These are phyloP conservation scores for Anarhynchus alexandrinus DNA, from an alignment of 2,113 vertebrate species.

Conservation along the genomic window DNA sequence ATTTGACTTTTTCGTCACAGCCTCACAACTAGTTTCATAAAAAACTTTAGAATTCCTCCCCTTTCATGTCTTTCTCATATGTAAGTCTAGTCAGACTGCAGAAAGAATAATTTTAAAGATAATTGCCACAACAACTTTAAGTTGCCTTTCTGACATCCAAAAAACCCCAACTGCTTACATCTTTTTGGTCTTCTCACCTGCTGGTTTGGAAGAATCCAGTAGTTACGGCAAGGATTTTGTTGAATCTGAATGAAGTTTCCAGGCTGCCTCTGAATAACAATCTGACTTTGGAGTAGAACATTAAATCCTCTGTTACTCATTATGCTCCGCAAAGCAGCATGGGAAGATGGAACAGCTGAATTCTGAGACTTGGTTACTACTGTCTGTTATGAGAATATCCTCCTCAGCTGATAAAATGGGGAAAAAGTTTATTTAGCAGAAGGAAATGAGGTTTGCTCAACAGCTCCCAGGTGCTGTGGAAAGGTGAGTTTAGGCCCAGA, in stretches of 20 bases:
- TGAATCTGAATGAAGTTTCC: not conserved
- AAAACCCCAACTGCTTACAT: not conserved
- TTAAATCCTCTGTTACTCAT: not conserved
- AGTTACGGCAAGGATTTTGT: not conserved
- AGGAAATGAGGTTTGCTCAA: not conserved
- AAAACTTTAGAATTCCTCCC: not conserved
- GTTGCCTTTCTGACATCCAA: not conserved
- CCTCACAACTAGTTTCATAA: not conserved
- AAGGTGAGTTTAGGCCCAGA: not conserved
- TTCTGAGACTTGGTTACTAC: not conserved
- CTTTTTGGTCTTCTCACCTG: not conserved
- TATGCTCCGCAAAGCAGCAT: accelerated
- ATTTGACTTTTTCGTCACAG: not conserved
- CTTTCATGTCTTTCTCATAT: not conserved
- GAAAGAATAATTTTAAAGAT: not conserved
- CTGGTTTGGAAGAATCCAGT: not conserved
- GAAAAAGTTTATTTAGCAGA: not conserved
- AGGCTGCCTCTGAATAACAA: not conserved
- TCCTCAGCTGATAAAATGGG: not conserved
- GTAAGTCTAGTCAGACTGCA: not conserved
- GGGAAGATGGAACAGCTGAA: not conserved
- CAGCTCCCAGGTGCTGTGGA: not conserved
- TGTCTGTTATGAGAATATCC: not conserved
- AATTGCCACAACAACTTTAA: not conserved
- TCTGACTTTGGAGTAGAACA: not conserved